These are phyloP conservation scores for Columba livia DNA, from an alignment of 2,113 vertebrate genomes.

Conservation along the genomic window DNA sequence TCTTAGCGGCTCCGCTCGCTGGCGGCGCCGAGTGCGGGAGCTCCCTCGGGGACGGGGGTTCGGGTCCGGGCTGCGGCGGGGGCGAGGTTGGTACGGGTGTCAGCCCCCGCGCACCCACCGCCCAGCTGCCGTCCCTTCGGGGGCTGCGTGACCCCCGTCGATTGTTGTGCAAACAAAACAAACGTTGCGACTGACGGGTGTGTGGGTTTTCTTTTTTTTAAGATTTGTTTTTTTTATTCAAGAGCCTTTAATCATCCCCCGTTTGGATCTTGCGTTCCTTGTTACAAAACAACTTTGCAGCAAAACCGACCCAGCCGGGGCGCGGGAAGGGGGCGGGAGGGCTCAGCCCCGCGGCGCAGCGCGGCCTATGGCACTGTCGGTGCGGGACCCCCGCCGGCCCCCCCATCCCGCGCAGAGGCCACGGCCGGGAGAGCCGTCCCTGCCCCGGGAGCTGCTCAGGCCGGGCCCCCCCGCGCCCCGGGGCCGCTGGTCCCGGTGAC, in stretches of 20 bases:
- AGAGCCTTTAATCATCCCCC: background rate
- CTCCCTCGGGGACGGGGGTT: too few relatives aligned
- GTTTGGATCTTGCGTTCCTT: background rate
- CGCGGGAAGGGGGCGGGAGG: background rate
- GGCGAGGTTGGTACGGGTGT: too few relatives aligned
- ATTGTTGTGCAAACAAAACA: too few relatives aligned
- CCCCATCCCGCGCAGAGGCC: background rate
- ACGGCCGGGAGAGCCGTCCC: fast-evolving
- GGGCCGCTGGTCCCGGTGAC: background rate
- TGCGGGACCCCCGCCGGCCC: background rate
- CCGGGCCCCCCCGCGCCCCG: background rate
- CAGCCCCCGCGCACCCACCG: too few relatives aligned
- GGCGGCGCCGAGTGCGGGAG: too few relatives aligned
- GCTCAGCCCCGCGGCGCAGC: background rate
- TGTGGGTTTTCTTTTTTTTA: too few relatives aligned
- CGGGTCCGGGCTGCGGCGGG: too few relatives aligned
- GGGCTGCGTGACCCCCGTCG: too few relatives aligned
- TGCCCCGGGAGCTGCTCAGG: background rate
- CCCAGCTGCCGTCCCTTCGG: too few relatives aligned
- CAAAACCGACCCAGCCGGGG: background rate
- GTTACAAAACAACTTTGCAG: background rate
- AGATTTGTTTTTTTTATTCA: background rate
- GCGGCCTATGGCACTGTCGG: constrained; percentile 14
- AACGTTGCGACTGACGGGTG: too few relatives aligned
- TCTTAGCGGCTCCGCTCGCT: too few relatives aligned